These are phyloP conservation scores for Heliopora coerulea DNA, from an alignment of 92 coral and sea anemone genomes.

Conservation along the genomic window DNA sequence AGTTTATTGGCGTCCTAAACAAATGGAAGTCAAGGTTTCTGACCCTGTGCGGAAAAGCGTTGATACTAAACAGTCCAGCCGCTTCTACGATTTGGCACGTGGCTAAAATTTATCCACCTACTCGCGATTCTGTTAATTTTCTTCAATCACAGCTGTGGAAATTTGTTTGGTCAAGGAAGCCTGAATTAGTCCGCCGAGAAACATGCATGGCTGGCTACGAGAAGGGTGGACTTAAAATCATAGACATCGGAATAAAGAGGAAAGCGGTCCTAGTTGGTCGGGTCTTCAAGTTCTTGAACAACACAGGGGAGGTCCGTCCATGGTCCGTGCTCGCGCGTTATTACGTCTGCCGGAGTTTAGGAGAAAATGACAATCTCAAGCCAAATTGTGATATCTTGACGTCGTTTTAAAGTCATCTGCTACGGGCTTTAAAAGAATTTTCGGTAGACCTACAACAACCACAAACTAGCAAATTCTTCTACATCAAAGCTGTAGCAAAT, in stretches of 20 bases:
- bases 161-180: constrained; percentile 19
- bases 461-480: neutral
- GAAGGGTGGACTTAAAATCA: neutral
- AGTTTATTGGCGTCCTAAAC: neutral
- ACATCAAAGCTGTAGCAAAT: neutral
- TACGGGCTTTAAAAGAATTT: neutral
- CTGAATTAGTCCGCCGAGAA: constrained; percentile 13
- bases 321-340: neutral
- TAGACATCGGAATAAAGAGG: neutral
- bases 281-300: neutral
- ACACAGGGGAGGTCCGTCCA: neutral
- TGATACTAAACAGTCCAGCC: constrained; percentile 27
- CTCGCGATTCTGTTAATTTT: neutral
- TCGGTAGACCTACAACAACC: neutral
- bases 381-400: neutral
- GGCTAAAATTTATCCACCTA: constrained; percentile 24
- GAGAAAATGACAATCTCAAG: neutral
- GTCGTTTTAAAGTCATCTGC: neutral
- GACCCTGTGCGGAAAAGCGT: constrained; percentile 44
- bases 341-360: neutral
- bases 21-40: constrained; percentile 44
- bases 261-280: neutral
- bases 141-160: neutral
- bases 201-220: neutral
- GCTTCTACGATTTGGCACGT: constrained; percentile 44